Evolutionary conservation across 2,797 vertebrate genomes (phyloP).

Genomic region (Falco novaeseelandiae): DNA sequence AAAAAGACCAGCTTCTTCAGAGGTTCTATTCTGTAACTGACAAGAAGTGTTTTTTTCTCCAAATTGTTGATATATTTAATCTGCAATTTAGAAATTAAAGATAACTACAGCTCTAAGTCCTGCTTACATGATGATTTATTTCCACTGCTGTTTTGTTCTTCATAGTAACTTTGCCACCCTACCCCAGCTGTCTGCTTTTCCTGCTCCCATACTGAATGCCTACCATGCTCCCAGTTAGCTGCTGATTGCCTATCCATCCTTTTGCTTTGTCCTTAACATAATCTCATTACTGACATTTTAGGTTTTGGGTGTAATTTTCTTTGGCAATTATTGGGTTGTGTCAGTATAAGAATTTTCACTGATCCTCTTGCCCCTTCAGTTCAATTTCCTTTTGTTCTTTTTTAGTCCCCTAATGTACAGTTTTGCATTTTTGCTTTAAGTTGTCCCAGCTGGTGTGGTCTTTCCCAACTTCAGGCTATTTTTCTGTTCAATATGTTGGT

Average conservation of each 20-base stretch:
- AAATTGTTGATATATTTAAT: background rate
- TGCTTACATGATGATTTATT: background rate
- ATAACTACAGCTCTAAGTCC: background rate
- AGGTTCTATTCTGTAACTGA: background rate
- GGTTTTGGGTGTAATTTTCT: background rate
- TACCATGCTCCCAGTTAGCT: background rate
- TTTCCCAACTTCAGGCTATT: background rate
- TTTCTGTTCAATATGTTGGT: background rate
- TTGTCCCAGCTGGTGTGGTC: background rate
- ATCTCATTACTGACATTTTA: background rate
- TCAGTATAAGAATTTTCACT: background rate
- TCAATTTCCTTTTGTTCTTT: background rate
- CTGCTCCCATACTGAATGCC: background rate
- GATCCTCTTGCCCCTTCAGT: background rate
- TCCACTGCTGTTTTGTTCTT: background rate
- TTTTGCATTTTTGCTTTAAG: background rate
- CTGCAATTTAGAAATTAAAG: background rate
- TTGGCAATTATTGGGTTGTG: background rate
- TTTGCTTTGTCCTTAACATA: background rate
- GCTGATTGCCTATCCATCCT: background rate
- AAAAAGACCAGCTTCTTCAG: background rate
- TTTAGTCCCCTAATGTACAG: background rate
- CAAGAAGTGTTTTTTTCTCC: background rate
- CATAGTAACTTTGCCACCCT: background rate
- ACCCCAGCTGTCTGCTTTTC: background rate